A percentile compares a stretch with the other conserved stretches of the same genome.
Evolutionary conservation across 2,797 vertebrate species (phyloP).

Genomic region (Helarctos malayanus): DNA sequence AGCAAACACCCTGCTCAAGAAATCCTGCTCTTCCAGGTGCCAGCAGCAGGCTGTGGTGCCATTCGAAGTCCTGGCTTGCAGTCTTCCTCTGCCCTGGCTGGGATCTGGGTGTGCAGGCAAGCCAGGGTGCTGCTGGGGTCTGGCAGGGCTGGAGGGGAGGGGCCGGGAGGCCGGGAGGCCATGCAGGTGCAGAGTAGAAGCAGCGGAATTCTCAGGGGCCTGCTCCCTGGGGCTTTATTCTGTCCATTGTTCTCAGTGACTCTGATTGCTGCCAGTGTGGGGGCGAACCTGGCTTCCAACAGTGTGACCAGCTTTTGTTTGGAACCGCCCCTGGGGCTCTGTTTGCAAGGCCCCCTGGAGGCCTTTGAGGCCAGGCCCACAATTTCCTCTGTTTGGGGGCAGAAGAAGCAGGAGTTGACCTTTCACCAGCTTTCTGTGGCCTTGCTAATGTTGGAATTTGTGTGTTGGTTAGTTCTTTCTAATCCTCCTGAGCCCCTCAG

Average conservation of each 20-base stretch:
- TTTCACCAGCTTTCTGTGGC: not conserved
- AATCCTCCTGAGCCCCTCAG: not conserved
- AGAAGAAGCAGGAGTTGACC: constrained; percentile 45
- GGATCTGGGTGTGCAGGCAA: constrained; percentile 7
- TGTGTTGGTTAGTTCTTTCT: constrained; percentile 51
- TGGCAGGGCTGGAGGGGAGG: not conserved
- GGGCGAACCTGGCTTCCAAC: constrained; percentile 43
- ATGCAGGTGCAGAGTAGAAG: not conserved
- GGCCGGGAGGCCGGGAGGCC: too few species aligned
- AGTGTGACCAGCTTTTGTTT: constrained; percentile 58
- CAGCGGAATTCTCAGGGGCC: constrained; percentile 44
- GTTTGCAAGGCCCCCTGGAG: constrained; percentile 23
- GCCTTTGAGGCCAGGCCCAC: constrained; percentile 70
- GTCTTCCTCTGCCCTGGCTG: not conserved
- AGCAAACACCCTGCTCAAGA: not conserved
- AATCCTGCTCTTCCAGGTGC: not conserved
- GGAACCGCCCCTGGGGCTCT: constrained; percentile 64
- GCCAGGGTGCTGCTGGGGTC: not conserved
- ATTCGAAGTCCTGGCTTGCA: not conserved
- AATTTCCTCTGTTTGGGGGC: constrained; percentile 74
- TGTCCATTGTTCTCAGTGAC: constrained; percentile 13
- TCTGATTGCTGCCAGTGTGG: not conserved
- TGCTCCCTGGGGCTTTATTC: constrained; percentile 64
- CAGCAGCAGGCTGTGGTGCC: not conserved
- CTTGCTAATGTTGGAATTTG: constrained; percentile 62